Conservation (phyloP, 2,113 vertebrate species). For the Taurulus bubalis region DNA sequence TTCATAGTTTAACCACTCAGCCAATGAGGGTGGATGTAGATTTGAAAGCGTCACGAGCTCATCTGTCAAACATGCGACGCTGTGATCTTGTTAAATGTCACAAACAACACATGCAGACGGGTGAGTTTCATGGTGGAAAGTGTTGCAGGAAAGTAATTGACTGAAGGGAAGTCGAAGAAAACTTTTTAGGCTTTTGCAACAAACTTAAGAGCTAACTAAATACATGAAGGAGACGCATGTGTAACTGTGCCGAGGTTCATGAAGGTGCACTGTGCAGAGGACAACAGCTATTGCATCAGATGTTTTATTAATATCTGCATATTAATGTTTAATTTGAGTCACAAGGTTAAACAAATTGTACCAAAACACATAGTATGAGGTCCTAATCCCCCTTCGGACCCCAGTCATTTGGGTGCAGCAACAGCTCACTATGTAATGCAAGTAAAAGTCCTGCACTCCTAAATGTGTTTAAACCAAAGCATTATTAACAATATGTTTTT, state of each 20-base stretch:
- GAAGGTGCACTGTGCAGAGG: background rate
- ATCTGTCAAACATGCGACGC: conserved; percentile 70
- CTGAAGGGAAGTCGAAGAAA: background rate
- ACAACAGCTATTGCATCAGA: background rate
- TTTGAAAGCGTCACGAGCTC: conserved; percentile 49
- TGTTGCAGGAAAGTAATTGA: background rate
- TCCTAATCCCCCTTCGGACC: background rate
- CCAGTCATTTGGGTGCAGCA: background rate
- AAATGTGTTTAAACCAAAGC: background rate
- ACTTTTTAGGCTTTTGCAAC: background rate
- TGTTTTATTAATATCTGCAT: background rate
- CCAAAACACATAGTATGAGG: too few species aligned
- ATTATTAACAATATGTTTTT: background rate
- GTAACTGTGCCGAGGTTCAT: background rate
- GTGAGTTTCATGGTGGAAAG: conserved; percentile 9
- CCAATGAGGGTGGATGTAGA: conserved; percentile 58
- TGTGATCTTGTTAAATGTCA: conserved; percentile 74
- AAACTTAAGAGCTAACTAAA: background rate
- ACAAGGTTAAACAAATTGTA: background rate
- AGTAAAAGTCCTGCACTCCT: background rate
- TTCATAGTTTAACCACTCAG: conserved; percentile 54
- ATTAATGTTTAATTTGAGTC: background rate
- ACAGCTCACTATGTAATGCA: background rate
- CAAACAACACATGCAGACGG: conserved; percentile 47
- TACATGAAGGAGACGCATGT: background rate